These are phyloP conservation scores for Lepus americanus DNA, from an alignment of 2,113 vertebrate species.

Conservation along the genomic window DNA sequence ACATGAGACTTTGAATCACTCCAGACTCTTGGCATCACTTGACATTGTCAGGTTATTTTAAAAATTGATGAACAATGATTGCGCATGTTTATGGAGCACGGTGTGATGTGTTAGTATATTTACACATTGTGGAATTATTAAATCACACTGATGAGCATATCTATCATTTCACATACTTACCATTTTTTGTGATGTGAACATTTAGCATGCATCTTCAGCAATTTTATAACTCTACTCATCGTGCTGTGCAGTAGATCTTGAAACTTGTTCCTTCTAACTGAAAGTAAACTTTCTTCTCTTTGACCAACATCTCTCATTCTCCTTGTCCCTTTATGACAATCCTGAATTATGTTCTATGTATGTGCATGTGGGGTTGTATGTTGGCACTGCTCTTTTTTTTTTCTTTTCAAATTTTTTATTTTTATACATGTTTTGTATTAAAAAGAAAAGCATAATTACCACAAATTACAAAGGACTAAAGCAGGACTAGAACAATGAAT, in stretches of 20 bases:
- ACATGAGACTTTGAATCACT: not conserved
- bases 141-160: not conserved
- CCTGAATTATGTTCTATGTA: not conserved
- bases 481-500: no score
- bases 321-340: no score
- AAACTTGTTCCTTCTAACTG: not conserved
- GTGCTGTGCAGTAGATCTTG: not conserved
- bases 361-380: no score
- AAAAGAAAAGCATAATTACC: no score
- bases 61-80: not conserved
- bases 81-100: no score
- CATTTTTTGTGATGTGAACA: not conserved
- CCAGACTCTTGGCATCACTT: not conserved
- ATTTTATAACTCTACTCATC: not conserved
- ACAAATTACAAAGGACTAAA: no score
- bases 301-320: rapidly evolving
- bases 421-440: no score
- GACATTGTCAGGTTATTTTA: not conserved
- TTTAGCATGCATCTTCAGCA: not conserved
- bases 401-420: no score
- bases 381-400: no score
- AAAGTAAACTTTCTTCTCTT: not conserved
- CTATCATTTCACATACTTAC: not conserved
- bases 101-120: not conserved
- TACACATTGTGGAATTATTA: not conserved